A percentile compares a stretch with the other conserved stretches of the same genome.
These are phyloP conservation scores for Lutraria rhynchaena DNA, from an alignment of 1,140 invertebrate genomes.

Conservation along the genomic window DNA sequence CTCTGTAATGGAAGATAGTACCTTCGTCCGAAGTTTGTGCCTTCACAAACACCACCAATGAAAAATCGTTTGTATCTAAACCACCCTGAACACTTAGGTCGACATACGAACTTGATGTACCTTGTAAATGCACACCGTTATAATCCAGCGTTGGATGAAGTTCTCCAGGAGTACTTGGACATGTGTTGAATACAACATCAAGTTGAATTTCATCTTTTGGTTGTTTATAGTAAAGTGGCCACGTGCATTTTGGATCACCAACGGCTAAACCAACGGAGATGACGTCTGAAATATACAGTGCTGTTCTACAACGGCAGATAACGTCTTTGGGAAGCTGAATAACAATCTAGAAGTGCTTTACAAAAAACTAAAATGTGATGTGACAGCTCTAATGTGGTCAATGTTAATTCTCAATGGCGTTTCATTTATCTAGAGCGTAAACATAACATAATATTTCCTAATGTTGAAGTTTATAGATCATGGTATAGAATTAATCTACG, in stretches of 20 bases:
- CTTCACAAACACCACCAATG: neutral
- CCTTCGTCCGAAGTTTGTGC: neutral
- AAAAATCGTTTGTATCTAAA: neutral
- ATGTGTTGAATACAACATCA: neutral
- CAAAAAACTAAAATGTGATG: neutral
- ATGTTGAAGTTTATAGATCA: too few species aligned
- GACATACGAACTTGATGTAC: neutral
- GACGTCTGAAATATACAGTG: neutral
- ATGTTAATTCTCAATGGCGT: neutral
- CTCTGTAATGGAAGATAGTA: conserved; percentile 11
- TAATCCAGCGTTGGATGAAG: neutral
- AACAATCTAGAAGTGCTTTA: neutral
- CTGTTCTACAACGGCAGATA: neutral
- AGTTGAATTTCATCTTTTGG: neutral
- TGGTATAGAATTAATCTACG: too few species aligned
- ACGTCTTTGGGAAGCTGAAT: neutral
- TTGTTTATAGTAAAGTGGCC: neutral
- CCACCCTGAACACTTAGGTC: neutral
- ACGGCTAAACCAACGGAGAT: too few species aligned
- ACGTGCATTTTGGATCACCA: neutral
- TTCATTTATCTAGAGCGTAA: neutral
- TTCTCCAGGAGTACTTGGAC: neutral
- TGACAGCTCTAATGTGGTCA: neutral
- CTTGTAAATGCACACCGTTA: neutral
- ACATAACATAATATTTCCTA: too few species aligned